Evolutionary conservation across 2,797 vertebrate genomes (phyloP).

Genomic region (Anguilla megastoma): DNA sequence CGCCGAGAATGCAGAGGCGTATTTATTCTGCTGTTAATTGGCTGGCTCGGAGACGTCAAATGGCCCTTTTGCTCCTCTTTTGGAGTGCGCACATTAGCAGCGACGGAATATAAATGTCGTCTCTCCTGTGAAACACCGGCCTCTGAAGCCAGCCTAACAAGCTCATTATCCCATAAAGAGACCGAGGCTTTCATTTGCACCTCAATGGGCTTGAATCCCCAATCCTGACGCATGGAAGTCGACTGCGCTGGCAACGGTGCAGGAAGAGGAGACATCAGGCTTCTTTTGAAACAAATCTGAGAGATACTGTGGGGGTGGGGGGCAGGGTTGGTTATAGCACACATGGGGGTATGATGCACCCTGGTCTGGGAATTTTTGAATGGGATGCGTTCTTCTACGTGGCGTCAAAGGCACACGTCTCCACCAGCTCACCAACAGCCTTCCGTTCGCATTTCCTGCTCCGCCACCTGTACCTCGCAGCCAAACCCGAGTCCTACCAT

Average conservation of each 20-base stretch:
- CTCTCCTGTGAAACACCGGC: slow-evolving; percentile 39
- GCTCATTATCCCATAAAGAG: slow-evolving; percentile 48
- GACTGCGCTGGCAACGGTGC: slow-evolving; percentile 9
- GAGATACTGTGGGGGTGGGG: background rate
- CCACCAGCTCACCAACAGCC: background rate
- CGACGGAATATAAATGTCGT: slow-evolving; percentile 42
- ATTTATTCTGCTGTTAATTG: slow-evolving; percentile 36
- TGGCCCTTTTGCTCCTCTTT: slow-evolving; percentile 35
- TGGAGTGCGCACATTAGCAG: slow-evolving; percentile 41
- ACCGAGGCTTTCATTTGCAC: slow-evolving; percentile 37
- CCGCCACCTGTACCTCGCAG: background rate
- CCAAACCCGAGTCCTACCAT: background rate
- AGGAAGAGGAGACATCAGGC: slow-evolving; percentile 30
- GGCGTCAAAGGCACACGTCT: background rate
- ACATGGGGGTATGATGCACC: background rate
- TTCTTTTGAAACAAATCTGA: slow-evolving; percentile 14
- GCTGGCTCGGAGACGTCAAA: slow-evolving; percentile 32
- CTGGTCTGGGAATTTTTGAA: background rate
- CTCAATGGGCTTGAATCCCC: slow-evolving; percentile 26
- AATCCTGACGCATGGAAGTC: background rate
- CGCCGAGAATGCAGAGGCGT: background rate
- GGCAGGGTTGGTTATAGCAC: too few species aligned
- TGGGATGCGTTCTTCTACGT: background rate
- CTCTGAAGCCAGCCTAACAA: slow-evolving; percentile 48
- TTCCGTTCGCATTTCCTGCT: background rate